Percentiles rank a stretch among this genome's conserved stretches.
Conservation (phyloP, 2,888 invertebrate species). For the Gastracanthus pulcherrimus region DNA sequence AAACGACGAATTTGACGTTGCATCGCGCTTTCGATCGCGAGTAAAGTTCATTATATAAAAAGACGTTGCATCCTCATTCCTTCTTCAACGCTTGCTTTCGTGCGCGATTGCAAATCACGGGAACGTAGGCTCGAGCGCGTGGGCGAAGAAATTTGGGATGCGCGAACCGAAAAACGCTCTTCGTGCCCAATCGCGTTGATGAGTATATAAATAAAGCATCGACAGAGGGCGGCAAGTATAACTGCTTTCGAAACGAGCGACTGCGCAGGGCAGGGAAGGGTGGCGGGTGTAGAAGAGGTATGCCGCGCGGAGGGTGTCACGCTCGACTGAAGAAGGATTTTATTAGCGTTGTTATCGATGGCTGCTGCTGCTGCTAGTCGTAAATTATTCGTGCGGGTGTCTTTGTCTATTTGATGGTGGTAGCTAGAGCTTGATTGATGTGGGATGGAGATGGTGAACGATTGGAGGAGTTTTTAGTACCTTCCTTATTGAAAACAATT, state of each 20-base stretch:
- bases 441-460: no score
- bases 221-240: neutral
- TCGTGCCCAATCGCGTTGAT: no score
- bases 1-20: no score
- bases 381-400: neutral
- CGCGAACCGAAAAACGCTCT: neutral
- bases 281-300: neutral
- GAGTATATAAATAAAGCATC: neutral
- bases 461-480: no score
- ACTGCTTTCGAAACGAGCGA: neutral
- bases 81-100: neutral
- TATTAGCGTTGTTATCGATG: constrained; percentile 3
- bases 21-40: no score
- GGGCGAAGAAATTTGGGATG: constrained; percentile 24
- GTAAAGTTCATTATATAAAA: constrained; percentile 40
- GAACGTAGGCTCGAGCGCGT: no score
- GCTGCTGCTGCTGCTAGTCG: neutral
- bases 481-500: no score
- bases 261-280: no score
- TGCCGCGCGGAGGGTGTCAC: no score
- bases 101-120: constrained; percentile 2
- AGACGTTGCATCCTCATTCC: constrained; percentile 1
- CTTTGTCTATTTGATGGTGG: neutral
- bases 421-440: neutral
- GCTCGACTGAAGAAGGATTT: no score